Base-by-base conservation (phyloP, 2,888 invertebrate genomes). In the Drosophila maculinotata region DNA sequence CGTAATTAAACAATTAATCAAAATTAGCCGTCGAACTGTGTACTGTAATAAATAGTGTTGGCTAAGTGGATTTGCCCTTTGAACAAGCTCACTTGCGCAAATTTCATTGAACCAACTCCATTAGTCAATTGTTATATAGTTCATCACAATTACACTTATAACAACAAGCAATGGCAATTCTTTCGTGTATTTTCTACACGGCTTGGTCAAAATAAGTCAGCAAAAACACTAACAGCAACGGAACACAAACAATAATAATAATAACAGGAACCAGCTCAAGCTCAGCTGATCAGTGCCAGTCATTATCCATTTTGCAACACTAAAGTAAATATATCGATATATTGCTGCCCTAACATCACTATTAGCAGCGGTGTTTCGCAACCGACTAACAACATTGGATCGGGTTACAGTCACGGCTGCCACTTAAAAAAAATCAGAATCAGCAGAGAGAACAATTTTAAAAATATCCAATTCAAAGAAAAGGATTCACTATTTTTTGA, bases 21-120 rank as follows among this genome's bases (percentile, higher is more conserved):
- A 48, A 48, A 33, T 25, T 23, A 10, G 12, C 31, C 9, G 20
- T 30, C 12, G 28, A 47, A 38, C 26, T 35, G 20, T 48, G 12
- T 28, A 36, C 30, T 30, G 35, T 17, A 42, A 33, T 45, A 23
- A 20, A 5, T 2, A 72, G 72, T 72, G 67, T 71, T 72, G 72
- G 48, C 23, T 52, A 64, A 62, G 23, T 41, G n/a, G 7, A 31
- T 38, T 48, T 52, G 12, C 26, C n/a, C 12, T 17, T 45, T n/a
- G 42, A 70, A 47, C 65, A 33, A 53, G 35, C 48, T 52, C 30
- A 33, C 3, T 14, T 20, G 25, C 25, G 68, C 23, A n/a, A 26
- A 20, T 9, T 33, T 39, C 20, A 14, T 4, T 41, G 23, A 57
- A 9, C 54, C 14, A 54, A 6, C 3, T 17, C 2, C n/a, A 38